Evolutionary conservation across 2,113 vertebrate genomes (phyloP).

Genomic region (Crotalus tigris): DNA sequence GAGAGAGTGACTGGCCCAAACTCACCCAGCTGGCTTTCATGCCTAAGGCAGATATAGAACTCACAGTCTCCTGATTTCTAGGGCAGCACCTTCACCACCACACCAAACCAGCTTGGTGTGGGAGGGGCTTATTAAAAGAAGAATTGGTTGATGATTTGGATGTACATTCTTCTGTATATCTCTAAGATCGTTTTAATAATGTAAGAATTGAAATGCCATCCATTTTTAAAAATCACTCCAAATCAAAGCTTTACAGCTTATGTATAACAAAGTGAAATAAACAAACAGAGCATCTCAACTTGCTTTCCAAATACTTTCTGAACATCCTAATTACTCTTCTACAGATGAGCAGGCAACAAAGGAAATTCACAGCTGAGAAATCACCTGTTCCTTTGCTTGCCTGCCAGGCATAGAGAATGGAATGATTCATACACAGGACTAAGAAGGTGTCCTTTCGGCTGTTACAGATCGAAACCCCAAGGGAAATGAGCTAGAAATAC

Average conservation of each 20-base stretch:
- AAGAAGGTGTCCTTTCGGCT: neutral
- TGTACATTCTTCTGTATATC: neutral
- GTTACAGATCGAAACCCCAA: neutral
- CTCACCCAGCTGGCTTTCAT: neutral
- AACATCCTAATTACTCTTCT: neutral
- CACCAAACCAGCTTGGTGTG: neutral
- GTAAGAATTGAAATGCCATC: neutral
- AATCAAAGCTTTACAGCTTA: neutral
- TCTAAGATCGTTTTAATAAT: neutral
- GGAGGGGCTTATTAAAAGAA: neutral
- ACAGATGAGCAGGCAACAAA: neutral
- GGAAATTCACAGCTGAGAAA: neutral
- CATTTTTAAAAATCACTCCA: neutral
- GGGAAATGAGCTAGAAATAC: neutral
- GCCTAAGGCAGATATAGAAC: neutral
- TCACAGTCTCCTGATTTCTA: neutral
- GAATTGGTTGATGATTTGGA: neutral
- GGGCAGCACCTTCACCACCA: neutral
- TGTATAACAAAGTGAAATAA: neutral
- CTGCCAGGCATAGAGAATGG: neutral
- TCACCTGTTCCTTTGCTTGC: neutral
- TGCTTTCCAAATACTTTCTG: neutral
- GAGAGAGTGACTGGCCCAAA: neutral
- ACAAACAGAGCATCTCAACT: neutral
- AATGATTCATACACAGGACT: rapidly evolving